phyloP scores from a whole-genome alignment of 2,113 vertebrate species.

The Porphyrio hochstetteri region DNA sequence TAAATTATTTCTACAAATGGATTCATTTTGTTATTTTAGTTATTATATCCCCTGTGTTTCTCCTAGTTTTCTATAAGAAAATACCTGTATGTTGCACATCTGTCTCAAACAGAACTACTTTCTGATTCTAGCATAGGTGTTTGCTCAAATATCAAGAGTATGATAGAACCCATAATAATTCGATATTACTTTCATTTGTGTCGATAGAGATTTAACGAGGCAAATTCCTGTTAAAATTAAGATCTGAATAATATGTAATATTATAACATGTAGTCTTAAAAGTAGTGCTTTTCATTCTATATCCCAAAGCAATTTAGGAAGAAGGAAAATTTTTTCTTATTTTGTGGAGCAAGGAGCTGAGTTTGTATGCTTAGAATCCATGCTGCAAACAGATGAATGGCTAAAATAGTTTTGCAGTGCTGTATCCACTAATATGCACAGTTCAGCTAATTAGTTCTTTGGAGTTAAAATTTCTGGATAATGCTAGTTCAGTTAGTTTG shows the following conservation, averaged over 20 bases:
- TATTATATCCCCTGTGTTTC: background rate
- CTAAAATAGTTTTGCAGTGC: background rate
- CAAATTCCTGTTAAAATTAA: background rate
- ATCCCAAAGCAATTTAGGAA: background rate
- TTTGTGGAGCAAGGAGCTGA: background rate
- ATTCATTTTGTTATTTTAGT: background rate
- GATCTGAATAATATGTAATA: background rate
- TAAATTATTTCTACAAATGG: background rate
- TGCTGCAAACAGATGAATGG: background rate
- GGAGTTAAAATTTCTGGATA: background rate
- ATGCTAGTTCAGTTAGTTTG: background rate
- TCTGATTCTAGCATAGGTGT: background rate
- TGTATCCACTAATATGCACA: background rate
- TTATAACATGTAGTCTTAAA: background rate
- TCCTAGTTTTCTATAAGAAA: background rate
- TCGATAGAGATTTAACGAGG: background rate
- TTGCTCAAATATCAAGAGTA: background rate
- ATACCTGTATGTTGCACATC: background rate
- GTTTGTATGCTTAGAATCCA: background rate
- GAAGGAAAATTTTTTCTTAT: background rate
- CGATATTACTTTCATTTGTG: background rate
- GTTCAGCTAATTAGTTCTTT: background rate
- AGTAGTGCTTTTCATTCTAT: background rate
- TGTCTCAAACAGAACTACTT: background rate
- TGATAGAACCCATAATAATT: background rate